Base-by-base conservation (phyloP, 2,888 invertebrate species). In the Chrysolina haemoptera region DNA sequence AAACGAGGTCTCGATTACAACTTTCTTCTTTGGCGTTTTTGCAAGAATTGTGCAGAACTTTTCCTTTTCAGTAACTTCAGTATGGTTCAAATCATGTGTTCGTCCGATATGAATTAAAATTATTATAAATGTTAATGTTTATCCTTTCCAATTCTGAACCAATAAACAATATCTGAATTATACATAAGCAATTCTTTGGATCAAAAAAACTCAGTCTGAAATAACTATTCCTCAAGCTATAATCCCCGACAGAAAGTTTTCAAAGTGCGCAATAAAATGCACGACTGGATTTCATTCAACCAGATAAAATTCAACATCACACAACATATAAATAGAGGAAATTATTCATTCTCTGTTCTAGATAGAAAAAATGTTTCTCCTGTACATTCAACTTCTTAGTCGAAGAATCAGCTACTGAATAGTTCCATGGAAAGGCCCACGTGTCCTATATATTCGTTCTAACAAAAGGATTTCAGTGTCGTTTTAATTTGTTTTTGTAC, bases 11-110 rank as follows among this genome's bases (percentile, higher is more conserved):
- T 66, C 35, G 35, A 43, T 18, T 66, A 20, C 10, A 50, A 66
- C 70, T 73, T 73, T 73, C 73, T 43, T 73, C 35, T 35, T 65
- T 65, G 55, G 63, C 59, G 41, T 27, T 72, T 68, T 67, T 35
- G 20, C 55, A 53, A 66, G 53, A 14, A 40, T 27, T 53, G 20
- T 12, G 18, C 53, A 11, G 53, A 53, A 53, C 59, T 59, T 59
- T 59, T 59, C 59, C 59, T 59, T 59, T 59, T 59, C 9, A 59
- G 14, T 59, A 59, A 22, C 27, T 27, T 18, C 12, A 18, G 10
- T 43, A 10, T 43, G 43, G 14, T 43, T 14, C 43, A 43, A 12
- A 5, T 10, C 10, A 43, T 4, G 2, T 43, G 43, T 14, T 43
- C 8, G 10, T 43, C 27, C 1, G 27, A 27, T 27, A 27, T 27